Evolutionary conservation across 2,888 invertebrate genomes (phyloP), one percentile per base, ranked within the genome.

Genomic region (Acleris literana): DNA sequence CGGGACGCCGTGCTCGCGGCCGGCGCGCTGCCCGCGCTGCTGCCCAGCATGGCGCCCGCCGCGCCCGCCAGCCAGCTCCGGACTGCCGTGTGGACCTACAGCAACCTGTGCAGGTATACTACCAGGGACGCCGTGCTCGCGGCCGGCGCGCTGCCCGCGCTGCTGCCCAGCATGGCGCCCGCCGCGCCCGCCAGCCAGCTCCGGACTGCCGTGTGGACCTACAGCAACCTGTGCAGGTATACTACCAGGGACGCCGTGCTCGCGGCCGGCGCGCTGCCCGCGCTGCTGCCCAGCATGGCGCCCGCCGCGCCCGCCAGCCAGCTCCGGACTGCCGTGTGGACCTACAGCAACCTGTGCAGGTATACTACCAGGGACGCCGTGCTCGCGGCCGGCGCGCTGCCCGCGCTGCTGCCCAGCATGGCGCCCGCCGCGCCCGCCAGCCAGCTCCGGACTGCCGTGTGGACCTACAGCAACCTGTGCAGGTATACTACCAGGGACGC

Each of bases 381-480:
- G 53, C 94, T 99, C 7, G 82, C 85, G 0, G 86, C 93, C 68
- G 96, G 95, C 17, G 95, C 96, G 29, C 90, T 99, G 74, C 94
- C 95, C 0, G 95, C 95, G 5, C 87, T 99, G 17, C 81, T 97
- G 55, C 89, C 93, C 2, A 90, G 97, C 39, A 94, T 97, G 70
- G 68, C 57, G 0, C 55, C 66, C 0, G 44, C n/a, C 16, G 80
- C 85, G 0, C 85, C 93, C 0, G 85, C 97, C n/a, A 95, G 87
- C 77, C 96, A 94, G 74, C 90, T 96, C 55, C 93, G 97, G 17
- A 99, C 99, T 75, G 96, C 97, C 17, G 97, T 97, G 0, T 99
- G 99, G 99, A 95, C 98, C 5, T 94, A 98, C 75, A 98, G 98
- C 53, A 99, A 99, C 87, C 93, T 99, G 72, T 99, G 98, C 88